Evolutionary conservation across 1,140 invertebrate genomes (phyloP), one percentile per base, ranked within the genome.

Genomic region (Andricus grossulariae): DNA sequence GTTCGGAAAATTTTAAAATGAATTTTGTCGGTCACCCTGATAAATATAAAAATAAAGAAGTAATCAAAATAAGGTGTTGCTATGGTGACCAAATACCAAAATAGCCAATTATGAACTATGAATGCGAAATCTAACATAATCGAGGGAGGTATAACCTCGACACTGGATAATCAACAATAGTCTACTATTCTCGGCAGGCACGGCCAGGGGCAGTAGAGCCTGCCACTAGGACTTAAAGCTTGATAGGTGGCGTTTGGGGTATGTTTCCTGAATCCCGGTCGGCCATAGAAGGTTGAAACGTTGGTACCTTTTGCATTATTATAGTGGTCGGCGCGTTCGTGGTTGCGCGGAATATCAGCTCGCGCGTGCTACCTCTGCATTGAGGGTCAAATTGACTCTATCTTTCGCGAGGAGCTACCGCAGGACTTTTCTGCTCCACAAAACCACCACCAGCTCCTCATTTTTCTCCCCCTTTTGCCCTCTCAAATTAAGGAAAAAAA

Each of bases 241-340:
- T 66, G 21, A 21, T 66, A 66, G 57, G 57, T 66, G 57, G 25
- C 57, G 57, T 66, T 66, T 66, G 25, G 21, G 18, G 18, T 13
- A 57, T 18, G 55, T 25, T 57, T 21, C 19, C 57, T 66, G 57
- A 66, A 39, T 66, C 57, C 57, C 57, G 12, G 57, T 66, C 57
- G 57, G 57, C 57, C 57, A 66, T 66, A 25, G 57, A 15, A 66
- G 57, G 57, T 66, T 66, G 57, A 32, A 32, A 32, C 25, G 25
- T 32, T 32, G 25, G 57, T 66, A 13, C 19, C 19, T 55, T 21
- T 39, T 25, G 12, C 18, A 13, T 25, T 32, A 77, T 77, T 50
- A 72, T 77, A 77, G 8, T 71, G 76, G 4, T 16, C 21, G 54
- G 76, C 76, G 76, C 76, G 57, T 71, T 72, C 19, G 32, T 19